Conservation (phyloP, 2,797 vertebrate species). For the Urosaurus nigricauda region DNA sequence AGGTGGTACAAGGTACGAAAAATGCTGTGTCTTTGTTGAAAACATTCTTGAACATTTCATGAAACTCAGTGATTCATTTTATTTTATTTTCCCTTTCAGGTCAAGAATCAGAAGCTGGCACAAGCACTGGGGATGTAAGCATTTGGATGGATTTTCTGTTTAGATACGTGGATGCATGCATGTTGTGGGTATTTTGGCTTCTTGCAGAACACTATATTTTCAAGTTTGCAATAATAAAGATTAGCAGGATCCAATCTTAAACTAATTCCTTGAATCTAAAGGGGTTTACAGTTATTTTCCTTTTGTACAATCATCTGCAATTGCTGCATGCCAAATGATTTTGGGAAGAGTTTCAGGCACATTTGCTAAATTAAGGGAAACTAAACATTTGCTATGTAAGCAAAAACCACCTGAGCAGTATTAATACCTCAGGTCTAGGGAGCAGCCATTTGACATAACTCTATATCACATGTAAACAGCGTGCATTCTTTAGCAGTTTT, state of each 20-base stretch:
- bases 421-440: background rate
- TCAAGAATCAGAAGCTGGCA: constrained; percentile 78
- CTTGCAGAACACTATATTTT: constrained; percentile 35
- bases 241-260: background rate
- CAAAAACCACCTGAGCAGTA: background rate
- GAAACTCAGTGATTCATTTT: constrained; percentile 67
- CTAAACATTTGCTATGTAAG: background rate
- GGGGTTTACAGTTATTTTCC: background rate
- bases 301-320: background rate
- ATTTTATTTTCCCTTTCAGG: constrained; percentile 72
- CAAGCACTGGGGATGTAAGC: constrained; percentile 77
- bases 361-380: background rate
- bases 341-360: background rate
- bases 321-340: background rate
- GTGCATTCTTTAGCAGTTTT: background rate
- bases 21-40: constrained; percentile 30
- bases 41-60: constrained; percentile 61
- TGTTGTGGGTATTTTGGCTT: background rate
- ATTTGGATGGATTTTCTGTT: constrained; percentile 68
- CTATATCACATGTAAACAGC: background rate
- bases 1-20: constrained; percentile 74
- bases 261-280: background rate
- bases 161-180: constrained; percentile 25
- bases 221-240: background rate
- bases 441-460: background rate